phyloP scores from a whole-genome alignment of 2,888 invertebrate species.

The Lissonota sp. region DNA sequence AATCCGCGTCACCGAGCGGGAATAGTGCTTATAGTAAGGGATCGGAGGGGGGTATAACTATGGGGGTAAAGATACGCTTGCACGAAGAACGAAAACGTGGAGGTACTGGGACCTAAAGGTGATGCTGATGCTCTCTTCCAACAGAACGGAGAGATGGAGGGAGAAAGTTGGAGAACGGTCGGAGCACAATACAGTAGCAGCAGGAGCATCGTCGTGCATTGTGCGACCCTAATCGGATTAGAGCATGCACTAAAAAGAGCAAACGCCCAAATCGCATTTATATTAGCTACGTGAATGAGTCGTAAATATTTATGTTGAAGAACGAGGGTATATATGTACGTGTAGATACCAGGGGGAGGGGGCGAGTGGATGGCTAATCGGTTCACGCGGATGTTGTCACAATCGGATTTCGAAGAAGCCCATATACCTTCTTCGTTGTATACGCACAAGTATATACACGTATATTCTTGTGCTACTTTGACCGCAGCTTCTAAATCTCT shows the following conservation, averaged over 20 bases:
- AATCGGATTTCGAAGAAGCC: constrained; percentile 73
- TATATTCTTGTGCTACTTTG: constrained; percentile 61
- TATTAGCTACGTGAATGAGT: constrained; percentile 84
- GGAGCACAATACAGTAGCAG: constrained; percentile 63
- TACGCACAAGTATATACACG: constrained; percentile 40
- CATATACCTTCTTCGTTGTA: constrained; percentile 43
- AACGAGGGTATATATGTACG: constrained; percentile 39
- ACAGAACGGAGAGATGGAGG: constrained; percentile 36
- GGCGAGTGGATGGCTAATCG: constrained; percentile 81
- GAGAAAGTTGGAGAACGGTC: constrained; percentile 46
- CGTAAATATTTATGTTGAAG: constrained; percentile 83
- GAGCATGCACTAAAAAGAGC: constrained; percentile 83
- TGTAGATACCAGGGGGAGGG: constrained; percentile 29
- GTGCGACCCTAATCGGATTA: constrained; percentile 81
- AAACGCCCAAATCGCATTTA: constrained; percentile 84
- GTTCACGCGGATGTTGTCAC: constrained; percentile 79
- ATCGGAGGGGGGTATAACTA: constrained; percentile 21
- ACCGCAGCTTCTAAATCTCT: constrained; percentile 62
- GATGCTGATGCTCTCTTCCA: constrained; percentile 15
- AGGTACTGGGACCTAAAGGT: constrained; percentile 42
- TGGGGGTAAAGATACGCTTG: background rate
- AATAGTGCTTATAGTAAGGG: constrained; percentile 70
- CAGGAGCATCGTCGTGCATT: constrained; percentile 58
- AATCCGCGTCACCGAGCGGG: constrained; percentile 82
- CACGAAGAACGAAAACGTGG: constrained; percentile 36